Evolutionary conservation across 2,797 vertebrate genomes (phyloP).

Genomic region (Coendou prehensilis): DNA sequence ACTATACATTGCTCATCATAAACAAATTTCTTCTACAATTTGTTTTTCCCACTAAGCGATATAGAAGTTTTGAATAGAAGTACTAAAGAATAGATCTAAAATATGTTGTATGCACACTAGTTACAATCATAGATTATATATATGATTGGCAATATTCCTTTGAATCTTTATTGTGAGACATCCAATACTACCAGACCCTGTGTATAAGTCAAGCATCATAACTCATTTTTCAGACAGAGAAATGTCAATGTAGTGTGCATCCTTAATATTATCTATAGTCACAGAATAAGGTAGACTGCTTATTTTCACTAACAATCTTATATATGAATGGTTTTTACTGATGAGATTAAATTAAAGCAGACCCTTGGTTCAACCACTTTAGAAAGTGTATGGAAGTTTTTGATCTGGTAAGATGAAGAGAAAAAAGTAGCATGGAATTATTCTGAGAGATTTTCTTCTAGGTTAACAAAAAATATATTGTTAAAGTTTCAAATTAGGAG

Average conservation of each 20-base stretch:
- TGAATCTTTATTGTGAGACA: slow-evolving; percentile 17
- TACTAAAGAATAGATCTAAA: background rate
- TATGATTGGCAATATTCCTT: background rate
- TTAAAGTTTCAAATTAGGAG: slow-evolving; percentile 13
- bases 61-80: background rate
- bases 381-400: background rate
- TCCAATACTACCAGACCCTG: background rate
- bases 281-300: background rate
- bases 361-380: background rate
- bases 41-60: background rate
- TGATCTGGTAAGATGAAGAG: background rate
- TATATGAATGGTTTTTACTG: background rate
- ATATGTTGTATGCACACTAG: background rate
- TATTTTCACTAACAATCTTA: background rate
- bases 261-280: background rate
- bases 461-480: slow-evolving; percentile 5
- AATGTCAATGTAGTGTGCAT: background rate
- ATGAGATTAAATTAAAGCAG: background rate
- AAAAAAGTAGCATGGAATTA: background rate
- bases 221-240: background rate
- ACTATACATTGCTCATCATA: background rate
- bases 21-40: background rate
- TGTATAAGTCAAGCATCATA: background rate
- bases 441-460: background rate
- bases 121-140: background rate